Conservation (phyloP, 2,797 vertebrate genomes). For the Takifugu rubripes region DNA sequence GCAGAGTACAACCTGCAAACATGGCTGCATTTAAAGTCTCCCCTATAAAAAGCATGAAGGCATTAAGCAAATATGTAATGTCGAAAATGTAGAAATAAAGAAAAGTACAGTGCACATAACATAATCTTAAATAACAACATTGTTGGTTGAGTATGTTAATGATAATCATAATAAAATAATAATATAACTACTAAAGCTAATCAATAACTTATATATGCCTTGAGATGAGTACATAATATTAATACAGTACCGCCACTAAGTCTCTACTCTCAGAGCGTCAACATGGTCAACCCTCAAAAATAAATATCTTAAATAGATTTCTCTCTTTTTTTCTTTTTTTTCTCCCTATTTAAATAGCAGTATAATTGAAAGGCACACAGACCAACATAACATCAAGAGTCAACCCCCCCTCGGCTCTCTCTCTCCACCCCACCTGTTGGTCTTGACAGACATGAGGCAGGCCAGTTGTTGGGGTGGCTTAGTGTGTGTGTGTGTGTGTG, state of each 20-base stretch:
- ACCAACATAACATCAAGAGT: conserved; percentile 77
- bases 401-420: conserved; percentile 18
- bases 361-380: conserved; percentile 95
- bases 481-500: conserved; percentile 36
- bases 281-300: conserved; percentile 95
- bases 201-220: conserved; percentile 99
- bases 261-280: conserved; percentile 89
- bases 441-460: conserved; percentile 73
- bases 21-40: conserved; percentile 78
- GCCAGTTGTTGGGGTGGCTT: conserved; percentile 56
- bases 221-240: conserved; percentile 99
- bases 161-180: conserved; percentile 77
- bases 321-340: conserved; percentile 48
- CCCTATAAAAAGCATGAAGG: conserved; percentile 70
- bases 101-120: conserved; percentile 94
- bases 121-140: conserved; percentile 96
- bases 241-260: conserved; percentile 97
- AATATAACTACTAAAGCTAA: conserved; percentile 91
- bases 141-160: conserved; percentile 98
- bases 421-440: conserved; percentile 46
- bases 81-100: conserved; percentile 83
- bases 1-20: conserved; percentile 66
- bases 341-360: conserved; percentile 85
- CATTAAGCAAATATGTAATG: conserved; percentile 82
- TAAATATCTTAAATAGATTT: conserved; percentile 90